Base-by-base conservation (phyloP, 2,113 vertebrate genomes). In the Phrynosoma platyrhinos region DNA sequence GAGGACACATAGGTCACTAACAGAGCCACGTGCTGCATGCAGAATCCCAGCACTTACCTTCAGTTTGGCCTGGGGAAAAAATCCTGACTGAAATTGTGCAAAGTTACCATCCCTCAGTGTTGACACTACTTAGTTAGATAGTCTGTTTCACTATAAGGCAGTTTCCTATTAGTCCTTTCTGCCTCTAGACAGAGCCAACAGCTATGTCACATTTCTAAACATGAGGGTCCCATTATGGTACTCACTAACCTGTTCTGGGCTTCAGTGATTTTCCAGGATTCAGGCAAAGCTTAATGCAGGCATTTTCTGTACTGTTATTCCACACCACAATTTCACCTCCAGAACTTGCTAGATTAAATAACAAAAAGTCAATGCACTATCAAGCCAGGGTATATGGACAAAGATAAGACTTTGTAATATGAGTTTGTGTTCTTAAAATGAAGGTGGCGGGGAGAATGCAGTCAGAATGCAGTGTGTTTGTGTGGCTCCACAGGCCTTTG, bases 261-360 rank as follows among this genome's bases (percentile, higher is more conserved):
- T 84, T 91, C 64, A 92, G 58, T 83, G 88, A 72, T 66, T 91
- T 82, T 88, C 92, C 91, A 82, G 91, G 82, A 81, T 79, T 85
- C 71, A 93, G 94, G 40, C 40, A 52, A 74, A 97, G 95, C 89
- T 97, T 96, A 78, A 94, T 91, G 83, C 90, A 78, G 91, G 95
- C 94, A n/a, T 96, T 98, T 93, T 97, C 97, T 77, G 97, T 97
- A 87, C 91, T 95, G 87, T 89, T 98, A 42, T 97, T 97, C 97
- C 97, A 98, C 62, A 98, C 92, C 75, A 96, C 80, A 77, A 98
- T 96, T 95, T 97, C 96, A 53, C 97, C 97, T 94, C 97, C 94
- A 2, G 87, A 94, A 89, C 96, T 97, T 75, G 97, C 96, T 97
- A 93, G 10, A 85, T 55, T 52, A 82, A 78, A 3, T 74, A 89